Conservation (phyloP, 2,797 vertebrate species). For the Microtus agrestis region DNA sequence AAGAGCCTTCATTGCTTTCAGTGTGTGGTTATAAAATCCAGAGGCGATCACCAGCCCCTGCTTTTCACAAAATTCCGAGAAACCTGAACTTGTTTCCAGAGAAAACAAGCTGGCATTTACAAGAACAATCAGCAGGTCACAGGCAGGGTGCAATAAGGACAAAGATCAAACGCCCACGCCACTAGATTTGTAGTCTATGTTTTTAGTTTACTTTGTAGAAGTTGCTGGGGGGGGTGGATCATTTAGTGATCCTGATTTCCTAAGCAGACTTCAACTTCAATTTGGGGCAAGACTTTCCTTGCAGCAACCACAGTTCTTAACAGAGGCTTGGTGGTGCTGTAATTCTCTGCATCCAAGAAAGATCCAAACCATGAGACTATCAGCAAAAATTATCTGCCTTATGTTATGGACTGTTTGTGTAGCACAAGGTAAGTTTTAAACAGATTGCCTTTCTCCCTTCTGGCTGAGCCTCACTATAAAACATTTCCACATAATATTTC, state of each 20-base stretch:
- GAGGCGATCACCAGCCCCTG: neutral
- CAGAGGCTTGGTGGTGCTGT: neutral
- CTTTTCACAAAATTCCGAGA: conserved; percentile 17
- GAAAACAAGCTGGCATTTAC: neutral
- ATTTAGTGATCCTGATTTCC: conserved; percentile 19
- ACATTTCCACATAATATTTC: neutral
- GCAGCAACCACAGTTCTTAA: neutral
- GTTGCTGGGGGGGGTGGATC: conserved; percentile 66
- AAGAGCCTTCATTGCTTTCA: conserved; percentile 7
- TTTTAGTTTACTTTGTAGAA: conserved; percentile 15
- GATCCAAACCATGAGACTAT: conserved; percentile 50
- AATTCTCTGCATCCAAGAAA: neutral
- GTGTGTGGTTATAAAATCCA: neutral
- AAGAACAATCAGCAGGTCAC: conserved; percentile 2
- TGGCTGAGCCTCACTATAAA: neutral
- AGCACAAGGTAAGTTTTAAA: conserved; percentile 64
- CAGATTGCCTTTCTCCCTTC: neutral
- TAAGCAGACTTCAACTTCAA: conserved; percentile 31
- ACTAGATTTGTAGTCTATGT: neutral
- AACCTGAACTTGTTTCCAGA: neutral
- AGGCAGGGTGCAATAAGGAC: neutral
- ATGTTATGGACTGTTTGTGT: conserved; percentile 55
- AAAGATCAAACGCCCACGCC: neutral
- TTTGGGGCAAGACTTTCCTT: conserved; percentile 35
- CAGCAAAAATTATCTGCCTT: conserved; percentile 53